Percentiles rank a stretch among this genome's conserved stretches.
Evolutionary conservation across 2,797 vertebrate species (phyloP).

Genomic region (Muscicapa striata): DNA sequence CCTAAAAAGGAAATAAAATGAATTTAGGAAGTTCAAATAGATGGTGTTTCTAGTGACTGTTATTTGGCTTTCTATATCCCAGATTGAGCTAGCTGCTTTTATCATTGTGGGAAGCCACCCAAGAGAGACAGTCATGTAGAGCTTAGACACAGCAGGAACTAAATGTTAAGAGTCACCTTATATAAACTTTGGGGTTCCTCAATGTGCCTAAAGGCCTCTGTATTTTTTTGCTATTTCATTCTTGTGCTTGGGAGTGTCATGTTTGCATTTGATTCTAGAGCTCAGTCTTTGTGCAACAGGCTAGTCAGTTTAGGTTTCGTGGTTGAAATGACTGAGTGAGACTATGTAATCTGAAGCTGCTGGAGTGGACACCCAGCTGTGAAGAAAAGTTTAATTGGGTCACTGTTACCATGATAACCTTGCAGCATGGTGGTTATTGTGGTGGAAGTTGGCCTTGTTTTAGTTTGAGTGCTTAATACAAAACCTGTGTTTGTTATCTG

Average conservation of each 20-base stretch:
- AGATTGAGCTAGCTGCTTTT: not conserved
- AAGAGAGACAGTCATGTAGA: not conserved
- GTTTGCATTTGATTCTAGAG: not conserved
- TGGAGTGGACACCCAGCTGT: not conserved
- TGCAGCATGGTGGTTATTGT: not conserved
- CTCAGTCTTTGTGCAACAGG: not conserved
- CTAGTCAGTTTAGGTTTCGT: not conserved
- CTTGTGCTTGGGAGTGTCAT: not conserved
- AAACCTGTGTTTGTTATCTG: not conserved
- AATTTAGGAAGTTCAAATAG: not conserved
- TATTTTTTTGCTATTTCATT: not conserved
- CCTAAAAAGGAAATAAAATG: rapidly evolving
- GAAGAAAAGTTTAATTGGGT: not conserved
- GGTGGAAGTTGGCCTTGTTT: not conserved
- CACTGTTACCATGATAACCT: not conserved
- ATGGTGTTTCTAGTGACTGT: not conserved
- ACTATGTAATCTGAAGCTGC: not conserved
- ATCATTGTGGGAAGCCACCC: not conserved
- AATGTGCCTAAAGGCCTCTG: not conserved
- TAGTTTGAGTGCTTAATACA: not conserved
- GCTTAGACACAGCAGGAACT: not conserved
- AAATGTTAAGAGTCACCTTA: not conserved
- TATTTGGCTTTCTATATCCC: not conserved
- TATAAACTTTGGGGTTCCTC: not conserved
- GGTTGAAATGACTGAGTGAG: not conserved